These are phyloP conservation scores for Macrotrachela quadricornifera DNA, from an alignment of 1,140 invertebrate genomes.

Conservation along the genomic window DNA sequence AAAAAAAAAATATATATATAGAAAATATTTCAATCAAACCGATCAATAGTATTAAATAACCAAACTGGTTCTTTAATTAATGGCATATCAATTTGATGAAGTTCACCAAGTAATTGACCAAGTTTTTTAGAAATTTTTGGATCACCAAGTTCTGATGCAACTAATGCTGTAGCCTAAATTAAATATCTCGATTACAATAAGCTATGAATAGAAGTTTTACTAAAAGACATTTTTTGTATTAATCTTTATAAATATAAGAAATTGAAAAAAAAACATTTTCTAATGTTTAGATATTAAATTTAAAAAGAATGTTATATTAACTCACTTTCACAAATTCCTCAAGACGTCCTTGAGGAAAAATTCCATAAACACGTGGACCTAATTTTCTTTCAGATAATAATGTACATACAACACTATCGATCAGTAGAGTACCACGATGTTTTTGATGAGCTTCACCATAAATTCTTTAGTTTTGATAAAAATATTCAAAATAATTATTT, in stretches of 20 bases:
- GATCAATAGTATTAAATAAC: constrained; percentile 62
- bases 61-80: constrained; percentile 76
- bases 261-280: no score
- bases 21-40: constrained; percentile 16
- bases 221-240: no score
- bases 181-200: no score
- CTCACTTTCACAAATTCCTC: constrained; percentile 43
- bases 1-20: not conserved
- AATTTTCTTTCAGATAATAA: constrained; percentile 68
- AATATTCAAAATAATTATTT: not conserved
- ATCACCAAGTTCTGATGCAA: no score
- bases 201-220: no score
- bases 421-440: constrained; percentile 19
- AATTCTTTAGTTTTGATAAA: not conserved
- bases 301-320: constrained; percentile 44
- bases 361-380: constrained; percentile 77
- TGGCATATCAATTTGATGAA: constrained; percentile 73
- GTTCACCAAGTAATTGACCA: constrained; percentile 48
- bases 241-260: no score
- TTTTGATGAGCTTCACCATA: constrained; percentile 7
- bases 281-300: constrained; percentile 63
- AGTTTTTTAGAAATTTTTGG: no score
- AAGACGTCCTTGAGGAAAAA: constrained; percentile 79
- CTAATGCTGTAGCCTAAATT: not conserved
- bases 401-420: constrained; percentile 83